A percentile compares a stretch with the other conserved stretches of the same genome.
phyloP scores from a whole-genome alignment of 2,113 vertebrate genomes.

The Poeciliopsis occidentalis region DNA sequence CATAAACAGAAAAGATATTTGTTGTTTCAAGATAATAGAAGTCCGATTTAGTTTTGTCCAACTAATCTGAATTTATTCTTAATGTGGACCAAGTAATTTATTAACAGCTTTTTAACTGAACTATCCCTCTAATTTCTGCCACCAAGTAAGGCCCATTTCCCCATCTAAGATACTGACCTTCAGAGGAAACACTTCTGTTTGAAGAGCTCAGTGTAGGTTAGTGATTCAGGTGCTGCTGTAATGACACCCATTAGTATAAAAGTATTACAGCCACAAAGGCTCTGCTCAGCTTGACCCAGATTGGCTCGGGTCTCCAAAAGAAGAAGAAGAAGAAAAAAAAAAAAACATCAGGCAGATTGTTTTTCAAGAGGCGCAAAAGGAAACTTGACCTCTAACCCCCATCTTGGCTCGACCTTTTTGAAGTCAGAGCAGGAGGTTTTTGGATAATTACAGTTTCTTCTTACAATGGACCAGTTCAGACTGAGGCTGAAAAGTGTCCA shows the following conservation, averaged over 20 bases:
- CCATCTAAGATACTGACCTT: slow-evolving; percentile 29
- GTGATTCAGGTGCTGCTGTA: slow-evolving; percentile 30
- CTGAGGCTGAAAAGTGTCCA: neutral
- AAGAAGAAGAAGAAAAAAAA: neutral
- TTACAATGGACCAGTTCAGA: neutral
- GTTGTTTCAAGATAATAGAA: neutral
- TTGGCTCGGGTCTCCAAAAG: slow-evolving; percentile 46
- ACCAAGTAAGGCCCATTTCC: slow-evolving; percentile 25
- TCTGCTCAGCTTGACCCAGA: slow-evolving; percentile 55
- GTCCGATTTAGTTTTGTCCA: slow-evolving; percentile 17
- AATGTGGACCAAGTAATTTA: neutral
- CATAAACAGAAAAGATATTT: neutral
- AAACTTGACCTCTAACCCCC: neutral
- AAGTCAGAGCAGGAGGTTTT: neutral
- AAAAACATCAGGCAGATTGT: slow-evolving; percentile 37
- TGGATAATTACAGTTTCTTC: neutral
- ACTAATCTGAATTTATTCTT: neutral
- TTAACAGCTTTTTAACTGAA: neutral
- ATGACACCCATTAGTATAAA: slow-evolving; percentile 44
- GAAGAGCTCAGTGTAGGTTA: slow-evolving; percentile 3
- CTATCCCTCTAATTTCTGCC: slow-evolving; percentile 20
- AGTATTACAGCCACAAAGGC: slow-evolving; percentile 40
- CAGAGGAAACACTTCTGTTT: slow-evolving; percentile 27
- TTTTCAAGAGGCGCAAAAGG: slow-evolving; percentile 4
- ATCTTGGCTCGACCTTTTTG: neutral